These are phyloP conservation scores for Thyatira batis DNA, from an alignment of 2,888 invertebrate genomes.

Conservation along the genomic window DNA sequence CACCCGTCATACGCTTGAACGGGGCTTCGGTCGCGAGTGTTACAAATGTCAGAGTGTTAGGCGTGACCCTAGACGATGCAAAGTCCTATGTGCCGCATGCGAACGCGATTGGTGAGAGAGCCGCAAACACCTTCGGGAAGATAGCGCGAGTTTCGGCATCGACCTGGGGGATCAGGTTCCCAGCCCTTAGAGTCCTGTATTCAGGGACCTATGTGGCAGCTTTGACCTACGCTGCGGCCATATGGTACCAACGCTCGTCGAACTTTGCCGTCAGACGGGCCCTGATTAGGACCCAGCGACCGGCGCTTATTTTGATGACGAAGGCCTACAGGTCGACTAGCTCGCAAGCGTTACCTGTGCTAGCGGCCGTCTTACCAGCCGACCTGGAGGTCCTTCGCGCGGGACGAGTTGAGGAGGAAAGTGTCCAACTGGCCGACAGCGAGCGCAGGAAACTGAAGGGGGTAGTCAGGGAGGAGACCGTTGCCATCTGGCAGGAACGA, in stretches of 20 bases:
- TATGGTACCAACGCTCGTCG: constrained; percentile 12
- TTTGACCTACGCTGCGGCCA: constrained; percentile 17
- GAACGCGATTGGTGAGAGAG: constrained; percentile 15
- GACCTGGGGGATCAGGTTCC: constrained; percentile 27
- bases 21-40: constrained; percentile 4
- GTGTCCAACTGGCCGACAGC: background rate
- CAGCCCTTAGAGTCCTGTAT: constrained; percentile 19
- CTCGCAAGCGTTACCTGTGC: constrained; percentile 8
- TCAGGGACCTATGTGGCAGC: constrained; percentile 6
- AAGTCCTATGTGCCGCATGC: constrained; percentile 16
- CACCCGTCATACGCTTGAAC: constrained; percentile 1
- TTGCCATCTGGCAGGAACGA: constrained; percentile 22
- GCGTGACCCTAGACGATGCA: constrained; percentile 19
- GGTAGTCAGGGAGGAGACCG: background rate
- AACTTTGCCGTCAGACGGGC: background rate
- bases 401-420: constrained; percentile 1
- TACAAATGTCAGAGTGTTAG: no score
- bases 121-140: constrained; percentile 22
- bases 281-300: background rate
- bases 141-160: constrained; percentile 30
- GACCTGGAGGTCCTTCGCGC: constrained; percentile 19
- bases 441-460: background rate
- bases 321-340: constrained; percentile 12
- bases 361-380: constrained; percentile 17
- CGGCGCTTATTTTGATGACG: constrained; percentile 10